Conservation (phyloP, 2,888 invertebrate genomes). For the Eucera pruinosa region DNA sequence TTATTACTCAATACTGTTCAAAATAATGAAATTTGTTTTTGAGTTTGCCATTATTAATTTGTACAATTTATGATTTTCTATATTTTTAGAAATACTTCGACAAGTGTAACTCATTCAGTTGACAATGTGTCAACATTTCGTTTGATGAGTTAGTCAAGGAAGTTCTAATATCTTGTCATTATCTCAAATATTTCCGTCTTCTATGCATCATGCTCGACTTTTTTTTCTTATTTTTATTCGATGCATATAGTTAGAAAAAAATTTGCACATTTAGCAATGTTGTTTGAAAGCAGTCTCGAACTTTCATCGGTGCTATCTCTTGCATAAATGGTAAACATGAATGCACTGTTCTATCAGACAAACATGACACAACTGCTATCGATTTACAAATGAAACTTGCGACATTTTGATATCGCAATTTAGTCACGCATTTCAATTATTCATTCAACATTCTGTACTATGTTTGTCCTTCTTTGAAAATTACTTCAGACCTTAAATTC, state of each 20-base stretch:
- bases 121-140: background rate
- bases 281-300: background rate
- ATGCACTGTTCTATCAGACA: too few species aligned
- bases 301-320: constrained; percentile 8
- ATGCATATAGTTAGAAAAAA: background rate
- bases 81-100: background rate
- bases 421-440: constrained; percentile 13
- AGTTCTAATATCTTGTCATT: background rate
- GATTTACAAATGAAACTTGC: constrained; percentile 1
- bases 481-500: constrained; percentile 18
- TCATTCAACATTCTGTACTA: background rate
- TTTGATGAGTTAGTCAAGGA: background rate
- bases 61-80: background rate
- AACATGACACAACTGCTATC: background rate
- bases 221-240: background rate
- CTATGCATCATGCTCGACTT: background rate
- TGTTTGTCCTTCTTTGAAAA: constrained; percentile 22
- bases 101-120: background rate
- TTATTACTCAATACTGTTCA: too few species aligned
- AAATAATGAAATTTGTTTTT: background rate
- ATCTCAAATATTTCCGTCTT: background rate
- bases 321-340: constrained; percentile 2
- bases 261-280: constrained; percentile 18
- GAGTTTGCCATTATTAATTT: background rate
- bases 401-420: constrained; percentile 39